Conservation (phyloP, 2,888 invertebrate genomes). For the Cotesia congregata region DNA sequence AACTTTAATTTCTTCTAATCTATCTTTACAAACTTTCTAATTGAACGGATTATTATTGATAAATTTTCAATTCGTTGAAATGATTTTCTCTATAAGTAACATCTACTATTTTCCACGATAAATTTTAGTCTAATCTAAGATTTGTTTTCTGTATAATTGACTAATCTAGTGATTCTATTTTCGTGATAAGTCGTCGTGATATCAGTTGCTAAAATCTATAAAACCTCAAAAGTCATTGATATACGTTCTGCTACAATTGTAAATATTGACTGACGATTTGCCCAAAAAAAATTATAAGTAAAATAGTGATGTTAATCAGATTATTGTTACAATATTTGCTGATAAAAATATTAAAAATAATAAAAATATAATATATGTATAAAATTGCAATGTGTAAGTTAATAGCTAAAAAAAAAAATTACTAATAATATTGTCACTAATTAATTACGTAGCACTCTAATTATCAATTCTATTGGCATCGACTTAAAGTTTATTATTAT, state of each 20-base stretch:
- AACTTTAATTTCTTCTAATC: no score
- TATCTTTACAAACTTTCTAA: no score
- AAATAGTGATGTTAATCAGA: neutral
- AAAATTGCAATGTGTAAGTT: constrained; percentile 1
- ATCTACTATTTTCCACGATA: neutral
- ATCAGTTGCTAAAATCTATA: neutral
- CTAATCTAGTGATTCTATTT: neutral
- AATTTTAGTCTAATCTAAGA: neutral
- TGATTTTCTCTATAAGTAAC: no score
- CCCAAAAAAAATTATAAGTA: neutral
- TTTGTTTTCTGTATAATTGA: neutral
- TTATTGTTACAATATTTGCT: neutral
- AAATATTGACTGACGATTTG: neutral
- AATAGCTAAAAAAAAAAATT: constrained; percentile 6
- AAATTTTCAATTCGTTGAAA: no score
- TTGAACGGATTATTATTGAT: no score
- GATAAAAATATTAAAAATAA: neutral
- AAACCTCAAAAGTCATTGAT: neutral
- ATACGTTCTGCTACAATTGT: neutral
- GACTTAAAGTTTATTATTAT: neutral
- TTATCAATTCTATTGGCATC: constrained; percentile 12
- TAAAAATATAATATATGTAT: neutral
- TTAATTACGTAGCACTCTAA: constrained; percentile 5
- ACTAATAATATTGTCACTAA: constrained; percentile 5
- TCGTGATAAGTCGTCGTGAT: neutral